Percentiles rank a stretch among this genome's conserved stretches.
phyloP scores from a whole-genome alignment of 1,140 invertebrate genomes.

The Anagrus nilaparvatae region DNA sequence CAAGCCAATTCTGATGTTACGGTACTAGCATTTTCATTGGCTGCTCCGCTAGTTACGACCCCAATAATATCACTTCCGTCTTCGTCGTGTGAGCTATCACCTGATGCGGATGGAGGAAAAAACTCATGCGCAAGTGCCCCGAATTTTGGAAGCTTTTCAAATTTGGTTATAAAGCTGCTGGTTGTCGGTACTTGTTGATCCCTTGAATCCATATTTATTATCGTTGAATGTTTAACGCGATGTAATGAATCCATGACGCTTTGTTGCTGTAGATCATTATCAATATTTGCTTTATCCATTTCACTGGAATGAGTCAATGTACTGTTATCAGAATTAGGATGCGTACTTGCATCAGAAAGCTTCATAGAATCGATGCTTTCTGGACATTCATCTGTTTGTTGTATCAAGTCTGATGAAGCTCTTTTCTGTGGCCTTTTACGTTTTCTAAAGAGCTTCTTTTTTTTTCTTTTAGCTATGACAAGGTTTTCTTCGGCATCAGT shows the following conservation, averaged over 20 bases:
- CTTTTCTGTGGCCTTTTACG: conserved; percentile 35
- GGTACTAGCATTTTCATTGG: conserved; percentile 32
- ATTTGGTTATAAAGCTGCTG: conserved; percentile 20
- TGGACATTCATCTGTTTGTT: no score
- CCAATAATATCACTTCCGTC: conserved; percentile 37
- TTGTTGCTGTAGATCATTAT: neutral
- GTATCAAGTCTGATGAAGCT: no score
- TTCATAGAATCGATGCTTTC: no score
- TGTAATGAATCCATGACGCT: conserved; percentile 27
- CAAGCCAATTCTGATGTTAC: conserved; percentile 41
- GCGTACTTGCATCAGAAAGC: no score
- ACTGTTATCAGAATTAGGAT: conserved; percentile 1
- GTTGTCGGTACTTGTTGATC: conserved; percentile 32
- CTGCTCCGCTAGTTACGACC: conserved; percentile 25
- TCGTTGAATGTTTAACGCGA: conserved; percentile 32
- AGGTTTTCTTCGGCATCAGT: conserved; percentile 40
- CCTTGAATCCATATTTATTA: conserved; percentile 26
- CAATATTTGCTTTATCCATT: neutral
- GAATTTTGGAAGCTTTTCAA: conserved; percentile 16
- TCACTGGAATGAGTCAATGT: neutral
- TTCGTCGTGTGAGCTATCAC: conserved; percentile 37
- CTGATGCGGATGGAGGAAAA: conserved; percentile 29
- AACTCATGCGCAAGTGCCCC: conserved; percentile 12
- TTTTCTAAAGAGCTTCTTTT: conserved; percentile 37
- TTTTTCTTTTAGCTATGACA: conserved; percentile 28